Conservation (phyloP, 2,888 invertebrate genomes). For the Leptopterna dolabrata region DNA sequence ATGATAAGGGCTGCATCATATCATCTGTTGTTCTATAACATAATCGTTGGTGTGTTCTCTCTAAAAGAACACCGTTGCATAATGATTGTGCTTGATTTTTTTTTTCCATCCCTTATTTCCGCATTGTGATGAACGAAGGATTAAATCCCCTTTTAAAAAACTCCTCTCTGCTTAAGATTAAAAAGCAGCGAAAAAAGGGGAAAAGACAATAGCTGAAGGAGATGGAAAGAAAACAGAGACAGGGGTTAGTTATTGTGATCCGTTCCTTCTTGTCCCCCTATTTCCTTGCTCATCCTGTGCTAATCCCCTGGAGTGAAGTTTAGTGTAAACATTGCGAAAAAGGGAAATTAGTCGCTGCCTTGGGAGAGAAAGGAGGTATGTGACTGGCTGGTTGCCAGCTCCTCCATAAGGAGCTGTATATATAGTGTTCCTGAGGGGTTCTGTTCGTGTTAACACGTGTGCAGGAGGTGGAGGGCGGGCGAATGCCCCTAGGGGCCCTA, state of each 20-base stretch:
- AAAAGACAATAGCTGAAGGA: conserved; percentile 30
- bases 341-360: conserved; percentile 55
- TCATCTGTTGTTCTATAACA: too few species aligned
- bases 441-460: conserved; percentile 50
- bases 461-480: background rate
- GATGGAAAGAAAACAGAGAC: conserved; percentile 31
- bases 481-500: background rate
- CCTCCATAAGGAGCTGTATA: conserved; percentile 44
- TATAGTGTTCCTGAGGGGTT: conserved; percentile 41
- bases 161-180: background rate
- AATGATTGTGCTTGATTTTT: background rate
- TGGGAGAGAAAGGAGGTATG: conserved; percentile 40
- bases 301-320: conserved; percentile 41
- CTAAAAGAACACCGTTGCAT: background rate
- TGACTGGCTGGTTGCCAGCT: conserved; percentile 45
- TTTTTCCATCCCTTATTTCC: too few species aligned
- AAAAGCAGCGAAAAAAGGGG: background rate
- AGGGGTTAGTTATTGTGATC: conserved; percentile 45
- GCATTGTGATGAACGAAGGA: background rate
- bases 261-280: conserved; percentile 6
- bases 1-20: too few species aligned
- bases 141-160: background rate
- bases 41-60: too few species aligned
- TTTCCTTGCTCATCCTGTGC: conserved; percentile 26
- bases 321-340: conserved; percentile 53